Evolutionary conservation across 2,888 invertebrate species (phyloP).

Genomic region (Chrysolina americana): DNA sequence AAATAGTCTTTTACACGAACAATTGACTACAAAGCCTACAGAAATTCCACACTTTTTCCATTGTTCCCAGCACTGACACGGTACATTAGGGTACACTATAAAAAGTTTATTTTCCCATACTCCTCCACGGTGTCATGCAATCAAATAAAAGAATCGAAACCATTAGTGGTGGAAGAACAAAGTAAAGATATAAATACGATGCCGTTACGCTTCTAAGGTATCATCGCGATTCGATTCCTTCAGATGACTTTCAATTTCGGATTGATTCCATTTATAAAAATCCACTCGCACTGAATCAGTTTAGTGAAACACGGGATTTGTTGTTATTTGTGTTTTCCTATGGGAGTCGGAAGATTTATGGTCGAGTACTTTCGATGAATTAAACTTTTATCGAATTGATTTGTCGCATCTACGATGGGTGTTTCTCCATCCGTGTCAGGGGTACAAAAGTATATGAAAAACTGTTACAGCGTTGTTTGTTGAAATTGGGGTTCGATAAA

Average conservation of each 20-base stretch:
- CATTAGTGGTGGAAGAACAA: conserved; percentile 21
- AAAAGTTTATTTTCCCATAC: conserved; percentile 26
- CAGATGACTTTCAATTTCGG: conserved; percentile 26
- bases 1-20: background rate
- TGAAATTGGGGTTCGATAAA: background rate
- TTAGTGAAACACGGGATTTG: conserved; percentile 14
- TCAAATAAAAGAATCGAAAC: conserved; percentile 15
- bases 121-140: conserved; percentile 11
- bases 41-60: background rate
- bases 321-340: background rate
- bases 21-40: background rate
- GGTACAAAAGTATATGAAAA: background rate
- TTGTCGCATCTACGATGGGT: background rate
- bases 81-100: background rate
- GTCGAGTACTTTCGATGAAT: background rate
- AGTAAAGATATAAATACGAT: conserved; percentile 20
- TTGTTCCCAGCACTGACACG: conserved; percentile 16
- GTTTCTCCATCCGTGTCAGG: too few relatives aligned
- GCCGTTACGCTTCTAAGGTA: conserved; percentile 17
- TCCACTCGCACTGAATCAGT: conserved; percentile 6
- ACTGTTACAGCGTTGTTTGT: background rate
- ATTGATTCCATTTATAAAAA: conserved; percentile 15
- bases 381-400: background rate
- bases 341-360: conserved; percentile 5
- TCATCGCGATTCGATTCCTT: conserved; percentile 24